Evolutionary conservation across 2,797 vertebrate genomes (phyloP), one percentile per base, ranked within the genome.

Genomic region (Percopsis omiscomaycus): DNA sequence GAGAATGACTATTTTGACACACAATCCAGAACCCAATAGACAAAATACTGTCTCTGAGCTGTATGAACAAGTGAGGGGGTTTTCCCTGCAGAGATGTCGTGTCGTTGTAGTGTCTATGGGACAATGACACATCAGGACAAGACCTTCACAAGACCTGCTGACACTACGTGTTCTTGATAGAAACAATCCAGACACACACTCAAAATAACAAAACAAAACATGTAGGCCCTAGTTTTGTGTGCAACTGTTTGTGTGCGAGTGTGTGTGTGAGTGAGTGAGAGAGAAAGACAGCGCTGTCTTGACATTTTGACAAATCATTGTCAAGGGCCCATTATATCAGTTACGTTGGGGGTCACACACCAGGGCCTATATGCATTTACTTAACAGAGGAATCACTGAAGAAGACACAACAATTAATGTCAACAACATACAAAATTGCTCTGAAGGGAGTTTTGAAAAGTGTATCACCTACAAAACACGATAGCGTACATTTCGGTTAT

Each of bases 81-180:
- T 59, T 0, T 16, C 45, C 10, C n/a, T 48, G 12, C 55, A 12
- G 32, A 16, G 48, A 53, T 49, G 54, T 54, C 58, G 59, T 37
- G 32, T 61, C 29, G 27, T 29, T 85, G 81, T 82, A 64, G 77
- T 5, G 80, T 87, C 82, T 85, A 60, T 37, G 22, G 64, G 48
- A 77, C 75, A 66, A 82, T 61, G 66, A 80, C 80, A 65, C 69
- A 32, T 53, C 83, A 54, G 84, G n/a, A n/a, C n/a, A n/a, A n/a
- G n/a, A n/a, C 67, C 83, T 74, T 64, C 80, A 79, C 76, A 71
- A 4, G 0, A 15, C 64, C 53, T 79, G 66, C 61, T 64, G 74
- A 82, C 49, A 85, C 80, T 80, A 74, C 69, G 55, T 88, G 88
- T 89, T 87, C 86, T 78, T 75, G 82, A 88, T 86, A 81, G 11